Base-by-base conservation (phyloP, 2,888 invertebrate genomes). In the Atethmia centrago region DNA sequence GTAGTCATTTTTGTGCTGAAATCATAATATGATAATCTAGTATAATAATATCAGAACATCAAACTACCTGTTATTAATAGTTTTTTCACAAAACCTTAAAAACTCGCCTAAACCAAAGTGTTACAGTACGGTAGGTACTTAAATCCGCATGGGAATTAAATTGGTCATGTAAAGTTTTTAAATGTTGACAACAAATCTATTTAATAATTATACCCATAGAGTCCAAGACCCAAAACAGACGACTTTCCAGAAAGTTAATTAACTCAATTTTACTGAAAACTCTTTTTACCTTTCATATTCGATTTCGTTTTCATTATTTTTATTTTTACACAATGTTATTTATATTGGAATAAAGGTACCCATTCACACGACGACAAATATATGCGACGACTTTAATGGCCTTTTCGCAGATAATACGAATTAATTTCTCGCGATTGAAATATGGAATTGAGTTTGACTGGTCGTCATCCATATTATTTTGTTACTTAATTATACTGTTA, bases 251-350 rank as follows among this genome's bases (percentile, higher is more conserved):
- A 51, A 19, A 66, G 9, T 40, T 58, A 74, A 42, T 68, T 64
- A 31, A 40, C 36, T 49, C 16, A 40, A 58, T 69, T 45, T 73
- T 56, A 56, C 65, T 73, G 19, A 45, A 36, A 59, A 31, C 31
- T 14, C 42, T 21, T 64, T 66, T 71, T 68, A 69, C 16, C 47
- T 65, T 84, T 69, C n/a, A 69, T 74, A 75, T 36, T 42, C 74
- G 45, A 73, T 83, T 88, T 84, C 84, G 63, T 71, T 88, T 88
- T 80, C 79, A 61, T 74, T 82, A 65, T 70, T 70, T 77, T 74
- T 66, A 77, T 78, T 82, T 83, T 80, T 67, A 68, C 74, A 77
- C 77, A 83, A 69, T 85, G 85, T 82, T 80, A 83, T 40, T 73
- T 68, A 74, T 71, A 75, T 75, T 79, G 67, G 62, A 71, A 71